Evolutionary conservation across 2,888 invertebrate species (phyloP).

Genomic region (Hemicrepidius hirtus): DNA sequence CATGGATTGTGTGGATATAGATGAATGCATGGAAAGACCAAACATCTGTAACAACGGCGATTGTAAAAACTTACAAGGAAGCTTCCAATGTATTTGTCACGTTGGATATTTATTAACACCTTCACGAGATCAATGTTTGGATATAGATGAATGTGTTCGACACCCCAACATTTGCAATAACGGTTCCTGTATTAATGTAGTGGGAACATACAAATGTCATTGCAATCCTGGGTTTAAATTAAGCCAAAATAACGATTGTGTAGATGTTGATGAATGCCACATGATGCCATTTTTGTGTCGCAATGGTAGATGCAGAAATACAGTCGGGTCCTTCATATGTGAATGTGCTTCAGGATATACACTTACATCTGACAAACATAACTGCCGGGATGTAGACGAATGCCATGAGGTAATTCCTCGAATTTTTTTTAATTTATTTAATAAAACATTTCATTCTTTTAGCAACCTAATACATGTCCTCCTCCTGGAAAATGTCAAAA

Average conservation of each 20-base stretch:
- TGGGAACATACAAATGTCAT: constrained; percentile 83
- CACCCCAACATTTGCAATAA: constrained; percentile 86
- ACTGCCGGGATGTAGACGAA: constrained; percentile 88
- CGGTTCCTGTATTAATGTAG: constrained; percentile 83
- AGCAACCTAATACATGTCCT: constrained; percentile 77
- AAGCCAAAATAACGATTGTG: constrained; percentile 86
- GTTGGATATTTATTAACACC: constrained; percentile 82
- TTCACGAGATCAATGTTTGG: constrained; percentile 80
- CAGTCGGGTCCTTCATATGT: constrained; percentile 86
- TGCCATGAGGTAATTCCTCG: constrained; percentile 77
- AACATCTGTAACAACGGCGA: constrained; percentile 84
- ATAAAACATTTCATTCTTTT: constrained; percentile 52
- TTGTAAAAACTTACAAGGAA: constrained; percentile 86
- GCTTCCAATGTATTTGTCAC: constrained; percentile 86
- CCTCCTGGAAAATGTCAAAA: constrained; percentile 80
- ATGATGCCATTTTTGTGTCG: constrained; percentile 90
- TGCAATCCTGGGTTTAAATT: constrained; percentile 86
- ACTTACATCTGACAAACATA: constrained; percentile 82
- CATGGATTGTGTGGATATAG: constrained; percentile 81
- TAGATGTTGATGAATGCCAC: constrained; percentile 89
- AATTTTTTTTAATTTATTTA: constrained; percentile 11
- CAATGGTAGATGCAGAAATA: constrained; percentile 89
- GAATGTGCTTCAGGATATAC: constrained; percentile 88
- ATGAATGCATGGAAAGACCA: constrained; percentile 82
- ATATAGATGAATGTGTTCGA: constrained; percentile 83